Base-by-base conservation (phyloP, 2,797 vertebrate species). In the Trachurus trachurus region DNA sequence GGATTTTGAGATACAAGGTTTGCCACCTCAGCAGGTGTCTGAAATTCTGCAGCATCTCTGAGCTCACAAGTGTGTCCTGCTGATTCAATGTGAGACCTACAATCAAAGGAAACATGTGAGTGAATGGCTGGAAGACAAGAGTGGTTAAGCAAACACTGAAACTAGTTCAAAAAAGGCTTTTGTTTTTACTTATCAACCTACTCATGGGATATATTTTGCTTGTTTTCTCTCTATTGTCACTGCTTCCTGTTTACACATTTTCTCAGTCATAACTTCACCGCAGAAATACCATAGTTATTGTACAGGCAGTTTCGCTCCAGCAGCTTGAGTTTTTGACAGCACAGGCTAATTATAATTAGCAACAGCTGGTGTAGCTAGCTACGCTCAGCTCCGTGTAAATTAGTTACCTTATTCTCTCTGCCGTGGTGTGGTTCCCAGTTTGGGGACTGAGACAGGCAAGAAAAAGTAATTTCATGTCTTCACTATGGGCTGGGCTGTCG, bases 361-460 rank as follows among this genome's bases (percentile, higher is more conserved):
- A 52, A 16, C 22, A 61, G 19, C 59, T 66, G 54, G 3, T 37
- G n/a, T 9, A 56, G n/a, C 49, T 66, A 57, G 45, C 64, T 21
- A 53, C 52, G 59, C 61, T 65, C 66, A 76, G n/a, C 54, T 26
- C 15, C 17, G 21, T 39, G 11, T 22, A 8, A 59, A 45, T 95
- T n/a, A n/a, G n/a, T n/a, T 93, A 98, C 98, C 92, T 96, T 83
- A 99, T 96, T 76, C 98, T 94, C 87, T 93, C 87, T 4, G 97
- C 98, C 29, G 98, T 99, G 19, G 97, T 97, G 54, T 95, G 93
- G 88, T 99, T 99, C 72, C 98, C 98, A 0, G 97, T 98, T 86
- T 94, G 94, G 11, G 96, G 95, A 79, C 95, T 95, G 9, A 98
- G 95, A 17, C 93, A 92, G 9, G 97, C 97, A 68, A 99, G 76